Evolutionary conservation across 2,113 vertebrate genomes (phyloP).

Genomic region (Psittacus erithacus): DNA sequence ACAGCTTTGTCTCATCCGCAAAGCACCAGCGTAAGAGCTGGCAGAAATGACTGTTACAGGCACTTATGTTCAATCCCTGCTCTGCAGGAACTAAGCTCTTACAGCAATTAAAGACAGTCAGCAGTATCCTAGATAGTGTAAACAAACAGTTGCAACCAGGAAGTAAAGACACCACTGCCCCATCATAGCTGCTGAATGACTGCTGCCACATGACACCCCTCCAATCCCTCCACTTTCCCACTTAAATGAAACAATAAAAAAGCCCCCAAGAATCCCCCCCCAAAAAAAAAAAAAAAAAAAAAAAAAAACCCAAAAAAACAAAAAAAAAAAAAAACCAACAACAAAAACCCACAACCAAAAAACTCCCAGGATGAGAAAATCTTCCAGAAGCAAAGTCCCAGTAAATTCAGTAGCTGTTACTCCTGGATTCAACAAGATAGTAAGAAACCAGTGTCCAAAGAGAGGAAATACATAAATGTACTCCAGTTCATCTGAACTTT

Average conservation of each 20-base stretch:
- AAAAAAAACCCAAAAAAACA: no score
- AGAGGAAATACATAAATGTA: neutral
- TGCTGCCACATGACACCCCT: neutral
- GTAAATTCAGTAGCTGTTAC: neutral
- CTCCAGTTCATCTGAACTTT: constrained; percentile 28
- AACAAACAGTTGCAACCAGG: neutral
- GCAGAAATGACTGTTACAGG: neutral
- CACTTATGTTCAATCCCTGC: neutral
- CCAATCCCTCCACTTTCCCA: neutral
- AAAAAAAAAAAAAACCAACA: no score
- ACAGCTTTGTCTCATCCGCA: neutral
- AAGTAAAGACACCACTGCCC: neutral
- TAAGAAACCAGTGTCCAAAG: neutral
- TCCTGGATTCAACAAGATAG: neutral
- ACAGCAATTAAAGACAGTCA: neutral
- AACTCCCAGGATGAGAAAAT: neutral
- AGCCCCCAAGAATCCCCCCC: no score
- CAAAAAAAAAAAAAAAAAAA: no score
- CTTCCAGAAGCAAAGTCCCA: neutral
- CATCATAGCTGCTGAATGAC: neutral
- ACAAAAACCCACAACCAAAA: no score
- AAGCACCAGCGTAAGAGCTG: neutral
- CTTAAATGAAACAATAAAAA: neutral
- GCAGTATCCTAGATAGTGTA: neutral
- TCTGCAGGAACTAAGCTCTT: neutral